A percentile compares a stretch with the other conserved stretches of the same genome.
Evolutionary conservation across 2,797 vertebrate genomes (phyloP).

Genomic region (Bovichtus diacanthus): DNA sequence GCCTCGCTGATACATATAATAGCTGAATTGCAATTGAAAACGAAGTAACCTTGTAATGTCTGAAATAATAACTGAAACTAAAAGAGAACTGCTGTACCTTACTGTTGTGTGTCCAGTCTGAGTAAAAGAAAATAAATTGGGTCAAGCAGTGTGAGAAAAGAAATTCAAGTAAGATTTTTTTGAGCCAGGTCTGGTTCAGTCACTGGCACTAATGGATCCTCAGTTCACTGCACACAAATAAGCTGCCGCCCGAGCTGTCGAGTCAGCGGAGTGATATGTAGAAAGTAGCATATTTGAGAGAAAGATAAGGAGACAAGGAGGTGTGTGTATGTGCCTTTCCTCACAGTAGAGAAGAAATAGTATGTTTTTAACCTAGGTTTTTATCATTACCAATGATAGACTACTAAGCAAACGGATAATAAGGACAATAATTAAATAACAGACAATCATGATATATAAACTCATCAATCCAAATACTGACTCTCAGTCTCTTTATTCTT

Average conservation of each 20-base stretch:
- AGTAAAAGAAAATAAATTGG: background rate
- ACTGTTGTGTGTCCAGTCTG: background rate
- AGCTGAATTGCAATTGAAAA: background rate
- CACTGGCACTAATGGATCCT: constrained; percentile 59
- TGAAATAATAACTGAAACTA: background rate
- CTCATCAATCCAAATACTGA: background rate
- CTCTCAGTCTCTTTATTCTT: background rate
- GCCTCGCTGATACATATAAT: background rate
- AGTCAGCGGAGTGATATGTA: constrained; percentile 31
- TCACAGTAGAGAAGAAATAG: too few species aligned
- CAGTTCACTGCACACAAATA: constrained; percentile 65
- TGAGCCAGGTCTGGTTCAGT: constrained; percentile 34
- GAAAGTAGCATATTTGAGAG: constrained; percentile 4
- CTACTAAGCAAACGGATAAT: background rate
- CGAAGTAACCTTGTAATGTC: background rate
- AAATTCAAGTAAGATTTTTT: constrained; percentile 24
- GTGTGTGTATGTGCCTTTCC: background rate
- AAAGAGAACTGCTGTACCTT: background rate
- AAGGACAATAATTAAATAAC: background rate
- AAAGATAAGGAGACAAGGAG: constrained; percentile 5
- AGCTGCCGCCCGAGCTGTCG: constrained; percentile 51
- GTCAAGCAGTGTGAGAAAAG: constrained; percentile 4
- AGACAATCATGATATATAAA: background rate
- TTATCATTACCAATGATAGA: background rate
- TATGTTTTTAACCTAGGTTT: too few species aligned